Base-by-base conservation (phyloP, 1,140 invertebrate genomes). In the Hermatobates lingyangjiaoensis region DNA sequence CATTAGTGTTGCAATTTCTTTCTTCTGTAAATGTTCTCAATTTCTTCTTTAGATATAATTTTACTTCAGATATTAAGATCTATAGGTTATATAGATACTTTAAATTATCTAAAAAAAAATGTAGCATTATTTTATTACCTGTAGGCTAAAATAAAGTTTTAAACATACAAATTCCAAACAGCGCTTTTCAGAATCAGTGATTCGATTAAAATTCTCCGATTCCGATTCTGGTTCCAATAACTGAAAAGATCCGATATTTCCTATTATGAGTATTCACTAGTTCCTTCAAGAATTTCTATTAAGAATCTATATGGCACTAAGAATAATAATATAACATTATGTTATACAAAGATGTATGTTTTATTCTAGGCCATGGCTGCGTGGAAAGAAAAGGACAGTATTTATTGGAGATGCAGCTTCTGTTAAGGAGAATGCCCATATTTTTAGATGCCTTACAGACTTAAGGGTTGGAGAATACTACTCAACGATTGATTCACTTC, bases 391-490 rank as follows among this genome's bases (percentile, higher is more conserved):
- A 57, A 59, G 64, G 56, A 73, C 70, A 63, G 67, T 75, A 45
- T 76, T 71, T 59, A 59, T 79, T 50, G 68, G 68, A 51, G 66
- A 71, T 58, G 63, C 71, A 26, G 63, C 72, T 47, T 62, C 74
- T 47, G 77, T 79, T 25, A 57, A 67, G 53, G 66, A 79, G 61
- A 71, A 79, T 64, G 69, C 71, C 28, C 63, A 66, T 61, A 64
- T 70, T 47, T 66, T 73, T 52, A 60, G 63, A 40, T 60, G 65
- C 47, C 54, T 71, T 38, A 68, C 64, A 27, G 61, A 68, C 59
- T 57, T 68, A 28, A 61, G 30, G 47, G 63, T 64, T 24, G 55
- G 61, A 53, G 63, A 66, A 56, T 58, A 55, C 51, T 34, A 49
- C 15, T 50, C 48, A 47, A 42, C 23, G 10, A 18, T 20, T 4